These are phyloP conservation scores for Calypte anna DNA, from an alignment of 2,113 vertebrate species.

Conservation along the genomic window DNA sequence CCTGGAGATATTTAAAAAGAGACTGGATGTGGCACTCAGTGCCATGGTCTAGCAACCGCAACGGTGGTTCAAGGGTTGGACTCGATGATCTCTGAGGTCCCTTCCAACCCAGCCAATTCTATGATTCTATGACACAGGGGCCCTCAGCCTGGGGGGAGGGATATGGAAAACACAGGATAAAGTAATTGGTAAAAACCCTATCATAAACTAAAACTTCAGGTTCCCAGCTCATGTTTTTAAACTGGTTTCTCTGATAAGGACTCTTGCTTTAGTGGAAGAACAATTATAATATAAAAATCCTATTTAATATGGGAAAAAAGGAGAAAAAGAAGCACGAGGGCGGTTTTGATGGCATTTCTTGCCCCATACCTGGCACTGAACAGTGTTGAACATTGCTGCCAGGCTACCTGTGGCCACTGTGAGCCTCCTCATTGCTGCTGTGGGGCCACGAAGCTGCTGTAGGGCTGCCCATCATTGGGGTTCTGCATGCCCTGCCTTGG, in stretches of 20 bases:
- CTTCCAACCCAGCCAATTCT: too few relatives aligned
- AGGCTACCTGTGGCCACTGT: too few relatives aligned
- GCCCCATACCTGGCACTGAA: not conserved
- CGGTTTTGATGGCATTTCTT: not conserved
- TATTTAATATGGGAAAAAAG: not conserved
- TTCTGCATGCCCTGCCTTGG: too few relatives aligned
- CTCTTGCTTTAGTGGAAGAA: not conserved
- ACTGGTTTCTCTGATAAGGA: not conserved
- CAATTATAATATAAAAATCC: not conserved
- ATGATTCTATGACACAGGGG: not conserved
- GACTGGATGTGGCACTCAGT: too few relatives aligned
- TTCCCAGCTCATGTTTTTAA: not conserved
- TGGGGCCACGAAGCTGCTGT: too few relatives aligned
- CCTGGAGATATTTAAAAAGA: too few relatives aligned
- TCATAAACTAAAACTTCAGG: not conserved
- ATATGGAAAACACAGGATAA: not conserved
- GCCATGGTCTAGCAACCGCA: too few relatives aligned
- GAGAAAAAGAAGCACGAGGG: rapidly evolving
- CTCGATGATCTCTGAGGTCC: too few relatives aligned
- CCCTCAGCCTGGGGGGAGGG: not conserved
- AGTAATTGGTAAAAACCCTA: not conserved
- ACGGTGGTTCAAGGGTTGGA: too few relatives aligned
- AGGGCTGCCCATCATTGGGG: too few relatives aligned
- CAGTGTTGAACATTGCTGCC: too few relatives aligned
- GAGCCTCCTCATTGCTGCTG: too few relatives aligned